Percentiles rank a stretch among this genome's conserved stretches.
phyloP scores from a whole-genome alignment of 1,140 invertebrate species.

The Lutraria rhynchaena region DNA sequence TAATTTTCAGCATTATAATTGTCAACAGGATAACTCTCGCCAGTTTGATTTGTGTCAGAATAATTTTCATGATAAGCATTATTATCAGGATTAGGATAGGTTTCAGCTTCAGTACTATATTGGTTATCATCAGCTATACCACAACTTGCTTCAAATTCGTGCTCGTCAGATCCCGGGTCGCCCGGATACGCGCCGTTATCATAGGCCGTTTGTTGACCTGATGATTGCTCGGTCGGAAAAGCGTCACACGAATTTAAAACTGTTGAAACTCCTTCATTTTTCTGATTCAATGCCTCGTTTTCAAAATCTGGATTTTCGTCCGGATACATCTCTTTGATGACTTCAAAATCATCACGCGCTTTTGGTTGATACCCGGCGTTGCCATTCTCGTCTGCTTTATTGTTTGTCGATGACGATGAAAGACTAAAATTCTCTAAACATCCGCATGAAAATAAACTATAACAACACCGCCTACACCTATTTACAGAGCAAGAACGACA shows the following conservation, averaged over 20 bases:
- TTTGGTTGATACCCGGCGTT: neutral
- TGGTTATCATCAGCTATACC: neutral
- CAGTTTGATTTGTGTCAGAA: neutral
- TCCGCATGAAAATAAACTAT: slow-evolving; percentile 2
- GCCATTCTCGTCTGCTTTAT: slow-evolving; percentile 3
- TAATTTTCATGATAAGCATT: neutral
- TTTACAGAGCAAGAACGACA: slow-evolving; percentile 37
- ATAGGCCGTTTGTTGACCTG: neutral
- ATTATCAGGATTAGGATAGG: neutral
- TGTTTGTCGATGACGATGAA: neutral
- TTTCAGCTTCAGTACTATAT: neutral
- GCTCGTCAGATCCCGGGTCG: slow-evolving; percentile 31
- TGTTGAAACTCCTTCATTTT: neutral
- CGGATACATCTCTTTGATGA: slow-evolving; percentile 35
- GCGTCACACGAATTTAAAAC: slow-evolving; percentile 25
- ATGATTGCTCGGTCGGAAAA: neutral
- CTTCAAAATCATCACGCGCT: slow-evolving; percentile 32
- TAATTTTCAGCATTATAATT: no score
- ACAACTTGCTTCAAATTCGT: neutral
- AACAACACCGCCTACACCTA: slow-evolving; percentile 36
- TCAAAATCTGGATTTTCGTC: slow-evolving; percentile 17
- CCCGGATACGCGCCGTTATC: slow-evolving; percentile 50
- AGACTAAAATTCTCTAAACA: slow-evolving; percentile 45
- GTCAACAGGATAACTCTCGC: no score
- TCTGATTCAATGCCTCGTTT: neutral